phyloP scores from a whole-genome alignment of 1,140 invertebrate species.

The Aphaenogaster rudis region DNA sequence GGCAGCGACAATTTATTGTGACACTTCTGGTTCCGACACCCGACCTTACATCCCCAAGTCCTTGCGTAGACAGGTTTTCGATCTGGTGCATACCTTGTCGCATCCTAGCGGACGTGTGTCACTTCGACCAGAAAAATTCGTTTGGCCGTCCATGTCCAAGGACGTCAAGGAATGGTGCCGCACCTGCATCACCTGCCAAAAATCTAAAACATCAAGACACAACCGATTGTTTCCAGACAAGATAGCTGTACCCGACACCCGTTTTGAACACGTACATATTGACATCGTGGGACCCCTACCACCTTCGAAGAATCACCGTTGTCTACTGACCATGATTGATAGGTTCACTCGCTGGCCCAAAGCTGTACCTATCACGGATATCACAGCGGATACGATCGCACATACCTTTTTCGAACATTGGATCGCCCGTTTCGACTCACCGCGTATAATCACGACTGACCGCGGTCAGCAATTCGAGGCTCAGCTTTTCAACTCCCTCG shows the following conservation, averaged over 20 bases:
- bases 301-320: background rate
- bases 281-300: background rate
- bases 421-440: slow-evolving; percentile 12
- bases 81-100: no score
- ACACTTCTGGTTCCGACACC: no score
- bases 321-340: background rate
- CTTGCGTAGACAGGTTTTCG: no score
- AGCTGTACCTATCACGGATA: background rate
- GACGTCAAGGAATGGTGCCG: background rate
- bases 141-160: background rate
- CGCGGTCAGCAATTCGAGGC: slow-evolving; percentile 35
- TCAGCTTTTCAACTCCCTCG: background rate
- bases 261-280: slow-evolving; percentile 1
- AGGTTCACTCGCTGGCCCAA: background rate
- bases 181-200: background rate
- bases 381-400: background rate
- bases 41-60: no score
- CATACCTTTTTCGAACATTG: background rate
- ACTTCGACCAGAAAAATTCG: background rate
- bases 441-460: slow-evolving; percentile 34
- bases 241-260: background rate
- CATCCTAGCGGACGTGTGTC: no score
- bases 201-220: background rate
- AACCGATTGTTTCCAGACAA: no score
- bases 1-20: no score